Evolutionary conservation across 1,140 invertebrate species (phyloP).

Genomic region (Drosophila ohnishii): DNA sequence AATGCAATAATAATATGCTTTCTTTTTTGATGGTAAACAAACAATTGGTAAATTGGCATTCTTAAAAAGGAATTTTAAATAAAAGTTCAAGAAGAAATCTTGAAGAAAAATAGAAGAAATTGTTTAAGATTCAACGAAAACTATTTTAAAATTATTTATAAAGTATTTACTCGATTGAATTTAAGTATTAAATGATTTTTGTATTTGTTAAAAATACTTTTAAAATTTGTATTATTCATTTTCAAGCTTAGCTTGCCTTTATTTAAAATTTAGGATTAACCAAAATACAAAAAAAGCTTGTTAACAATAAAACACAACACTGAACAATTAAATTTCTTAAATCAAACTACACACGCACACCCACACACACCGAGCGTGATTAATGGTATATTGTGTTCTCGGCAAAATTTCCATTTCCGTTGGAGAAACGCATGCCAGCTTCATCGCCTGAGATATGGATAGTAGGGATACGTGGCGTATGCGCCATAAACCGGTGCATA

Average conservation of each 20-base stretch:
- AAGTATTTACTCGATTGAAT: background rate
- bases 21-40: background rate
- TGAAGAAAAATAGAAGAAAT: background rate
- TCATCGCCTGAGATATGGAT: slow-evolving; percentile 68
- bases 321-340: slow-evolving; percentile 7
- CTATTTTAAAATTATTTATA: background rate
- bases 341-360: background rate
- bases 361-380: background rate
- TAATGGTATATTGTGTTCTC: slow-evolving; percentile 3
- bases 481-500: slow-evolving; percentile 66
- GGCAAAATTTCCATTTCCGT: slow-evolving; percentile 8
- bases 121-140: background rate
- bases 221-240: background rate
- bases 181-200: no score
- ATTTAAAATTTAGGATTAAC: background rate
- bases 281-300: slow-evolving; percentile 1
- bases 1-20: background rate
- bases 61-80: background rate
- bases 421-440: slow-evolving; percentile 6
- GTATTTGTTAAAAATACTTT: background rate
- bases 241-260: background rate
- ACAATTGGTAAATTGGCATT: background rate
- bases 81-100: background rate
- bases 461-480: slow-evolving; percentile 74
- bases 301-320: background rate